Evolutionary conservation across 92 coral and sea anemone species (phyloP).

Genomic region (Phenganax marumi): DNA sequence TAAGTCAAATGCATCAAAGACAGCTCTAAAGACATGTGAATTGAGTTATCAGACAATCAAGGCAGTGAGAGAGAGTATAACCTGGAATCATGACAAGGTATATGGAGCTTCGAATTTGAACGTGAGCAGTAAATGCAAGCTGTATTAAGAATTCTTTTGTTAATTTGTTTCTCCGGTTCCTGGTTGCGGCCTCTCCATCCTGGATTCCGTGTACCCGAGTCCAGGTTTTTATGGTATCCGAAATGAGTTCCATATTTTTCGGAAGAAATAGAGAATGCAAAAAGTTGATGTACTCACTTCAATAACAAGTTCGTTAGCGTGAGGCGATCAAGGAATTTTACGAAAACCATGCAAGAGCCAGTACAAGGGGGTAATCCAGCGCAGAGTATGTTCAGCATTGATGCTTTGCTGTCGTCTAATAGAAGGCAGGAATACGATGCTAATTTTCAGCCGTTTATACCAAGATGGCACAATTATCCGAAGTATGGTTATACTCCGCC

Average conservation of each 20-base stretch:
- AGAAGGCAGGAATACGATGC: conserved; percentile 14
- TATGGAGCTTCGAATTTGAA: not conserved
- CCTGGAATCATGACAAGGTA: not conserved
- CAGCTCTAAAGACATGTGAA: conserved; percentile 47
- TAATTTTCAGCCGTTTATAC: conserved; percentile 12
- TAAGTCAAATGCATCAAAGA: conserved; percentile 32
- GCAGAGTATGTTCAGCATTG: conserved; percentile 42
- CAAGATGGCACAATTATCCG: conserved; percentile 24
- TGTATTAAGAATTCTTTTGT: too few relatives aligned
- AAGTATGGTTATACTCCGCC: conserved; percentile 12
- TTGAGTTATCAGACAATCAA: conserved; percentile 40
- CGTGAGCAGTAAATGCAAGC: too few relatives aligned
- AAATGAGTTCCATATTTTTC: conserved; percentile 21
- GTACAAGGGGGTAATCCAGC: conserved; percentile 3
- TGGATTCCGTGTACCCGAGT: not conserved
- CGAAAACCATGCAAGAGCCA: not conserved
- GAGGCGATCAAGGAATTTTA: not conserved
- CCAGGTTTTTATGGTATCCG: not conserved
- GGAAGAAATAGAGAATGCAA: conserved; percentile 3
- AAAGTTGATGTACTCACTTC: conserved; percentile 1
- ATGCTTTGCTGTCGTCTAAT: conserved; percentile 20
- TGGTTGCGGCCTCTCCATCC: not conserved
- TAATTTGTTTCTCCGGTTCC: not conserved
- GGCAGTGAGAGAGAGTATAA: not conserved
- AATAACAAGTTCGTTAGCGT: not conserved